Percentiles rank a stretch among this genome's conserved stretches.
Evolutionary conservation across 2,888 invertebrate species (phyloP).

Genomic region (Aphelenchoides bicaudatus): DNA sequence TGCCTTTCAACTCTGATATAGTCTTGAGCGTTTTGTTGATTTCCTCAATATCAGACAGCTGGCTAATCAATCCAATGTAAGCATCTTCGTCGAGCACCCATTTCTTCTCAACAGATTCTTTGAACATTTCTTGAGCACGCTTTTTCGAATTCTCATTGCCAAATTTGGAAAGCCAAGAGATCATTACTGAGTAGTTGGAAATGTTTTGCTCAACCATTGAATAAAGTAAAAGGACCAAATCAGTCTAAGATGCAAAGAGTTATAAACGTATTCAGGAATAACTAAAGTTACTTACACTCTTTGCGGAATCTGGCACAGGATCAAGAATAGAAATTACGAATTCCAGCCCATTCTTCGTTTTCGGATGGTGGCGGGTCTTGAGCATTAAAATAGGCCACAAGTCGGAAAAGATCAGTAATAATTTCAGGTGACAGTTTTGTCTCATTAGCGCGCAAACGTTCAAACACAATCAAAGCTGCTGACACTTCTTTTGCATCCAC

Average conservation of each 20-base stretch:
- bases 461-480: conserved; percentile 47
- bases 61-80: conserved; percentile 34
- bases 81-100: conserved; percentile 31
- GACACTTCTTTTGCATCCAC: conserved; percentile 41
- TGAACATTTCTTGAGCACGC: conserved; percentile 13
- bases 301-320: conserved; percentile 32
- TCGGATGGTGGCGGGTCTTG: conserved; percentile 46
- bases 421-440: conserved; percentile 30
- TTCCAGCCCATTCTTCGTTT: conserved; percentile 48
- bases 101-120: conserved; percentile 24
- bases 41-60: background rate
- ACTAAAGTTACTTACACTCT: background rate
- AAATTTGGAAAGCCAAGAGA: conserved; percentile 23
- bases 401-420: conserved; percentile 37
- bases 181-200: conserved; percentile 45
- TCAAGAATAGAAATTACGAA: conserved; percentile 40
- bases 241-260: conserved; percentile 30
- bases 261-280: background rate
- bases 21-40: background rate
- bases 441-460: conserved; percentile 43
- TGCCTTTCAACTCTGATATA: conserved; percentile 21
- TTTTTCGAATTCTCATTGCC: conserved; percentile 4
- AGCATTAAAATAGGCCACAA: conserved; percentile 50
- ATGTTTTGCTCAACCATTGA: conserved; percentile 44
- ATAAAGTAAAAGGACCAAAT: conserved; percentile 48